Conservation (phyloP, 2,888 invertebrate species). For the Eumerus sabulonum region DNA sequence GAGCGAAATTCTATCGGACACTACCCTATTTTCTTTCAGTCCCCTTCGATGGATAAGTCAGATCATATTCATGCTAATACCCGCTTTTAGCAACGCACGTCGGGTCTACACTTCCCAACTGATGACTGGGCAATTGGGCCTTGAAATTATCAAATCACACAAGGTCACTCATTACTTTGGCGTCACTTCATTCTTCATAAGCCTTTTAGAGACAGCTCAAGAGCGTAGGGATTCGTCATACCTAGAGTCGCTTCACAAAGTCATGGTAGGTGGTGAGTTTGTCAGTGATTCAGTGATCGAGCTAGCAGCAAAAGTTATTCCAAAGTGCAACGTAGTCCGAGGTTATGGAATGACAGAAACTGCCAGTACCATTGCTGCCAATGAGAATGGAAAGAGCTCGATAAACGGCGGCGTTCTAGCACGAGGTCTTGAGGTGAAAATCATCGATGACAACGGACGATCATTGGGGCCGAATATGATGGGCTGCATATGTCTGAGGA, state of each 20-base stretch:
- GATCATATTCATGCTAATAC: slow-evolving; percentile 57
- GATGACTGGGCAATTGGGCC: slow-evolving; percentile 27
- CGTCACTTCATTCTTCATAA: slow-evolving; percentile 58
- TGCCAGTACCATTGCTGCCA: slow-evolving; percentile 56
- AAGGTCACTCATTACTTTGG: slow-evolving; percentile 63
- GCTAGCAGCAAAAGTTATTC: slow-evolving; percentile 30
- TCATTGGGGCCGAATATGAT: slow-evolving; percentile 53
- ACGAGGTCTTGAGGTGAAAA: slow-evolving; percentile 56
- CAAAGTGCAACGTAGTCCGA: slow-evolving; percentile 49
- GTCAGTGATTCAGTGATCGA: slow-evolving; percentile 40
- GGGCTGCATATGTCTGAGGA: slow-evolving; percentile 60
- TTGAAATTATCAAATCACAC: slow-evolving; percentile 48
- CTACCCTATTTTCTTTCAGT: slow-evolving; percentile 60
- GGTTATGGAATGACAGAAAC: slow-evolving; percentile 70
- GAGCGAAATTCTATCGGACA: slow-evolving; percentile 26
- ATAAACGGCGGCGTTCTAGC: slow-evolving; percentile 50
- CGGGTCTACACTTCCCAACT: slow-evolving; percentile 59
- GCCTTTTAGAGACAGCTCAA: slow-evolving; percentile 46
- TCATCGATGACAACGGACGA: slow-evolving; percentile 50
- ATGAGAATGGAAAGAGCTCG: slow-evolving; percentile 34
- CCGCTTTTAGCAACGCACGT: slow-evolving; percentile 58
- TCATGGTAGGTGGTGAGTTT: slow-evolving; percentile 64
- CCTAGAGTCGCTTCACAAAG: slow-evolving; percentile 52
- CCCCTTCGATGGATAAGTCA: slow-evolving; percentile 70
- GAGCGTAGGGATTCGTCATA: slow-evolving; percentile 33